A percentile compares a stretch with the other conserved stretches of the same genome.
phyloP scores from a whole-genome alignment of 2,797 vertebrate genomes.

The Anguilla marmorata region DNA sequence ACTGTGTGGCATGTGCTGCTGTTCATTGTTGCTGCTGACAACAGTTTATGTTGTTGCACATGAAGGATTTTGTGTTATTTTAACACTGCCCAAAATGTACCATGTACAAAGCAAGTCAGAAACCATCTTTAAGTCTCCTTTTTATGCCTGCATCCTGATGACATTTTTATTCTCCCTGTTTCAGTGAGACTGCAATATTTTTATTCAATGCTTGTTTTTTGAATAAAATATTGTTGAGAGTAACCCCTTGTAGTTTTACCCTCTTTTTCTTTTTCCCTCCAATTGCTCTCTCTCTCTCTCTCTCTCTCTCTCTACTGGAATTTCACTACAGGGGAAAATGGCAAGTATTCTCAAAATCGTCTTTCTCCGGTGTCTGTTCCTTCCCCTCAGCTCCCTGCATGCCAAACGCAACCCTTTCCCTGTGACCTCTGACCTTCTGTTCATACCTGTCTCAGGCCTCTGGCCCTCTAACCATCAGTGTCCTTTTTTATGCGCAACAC shows the following conservation, averaged over 20 bases:
- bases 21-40: neutral
- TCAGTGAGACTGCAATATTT: conserved; percentile 87
- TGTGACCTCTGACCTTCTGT: conserved; percentile 50
- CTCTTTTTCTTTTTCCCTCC: conserved; percentile 54
- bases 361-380: conserved; percentile 43
- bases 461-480: neutral
- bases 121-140: neutral
- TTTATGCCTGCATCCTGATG: neutral
- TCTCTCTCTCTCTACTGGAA: conserved; percentile 64
- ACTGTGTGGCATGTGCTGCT: conserved; percentile 11
- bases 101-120: conserved; percentile 4
- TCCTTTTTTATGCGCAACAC: conserved; percentile 4
- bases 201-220: conserved; percentile 92
- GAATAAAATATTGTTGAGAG: conserved; percentile 98
- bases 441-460: conserved; percentile 37
- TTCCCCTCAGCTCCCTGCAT: conserved; percentile 37
- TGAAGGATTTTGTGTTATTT: neutral
- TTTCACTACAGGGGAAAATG: conserved; percentile 75
- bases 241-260: conserved; percentile 91
- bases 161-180: conserved; percentile 28
- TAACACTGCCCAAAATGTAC: neutral
- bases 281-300: conserved; percentile 51
- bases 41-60: neutral
- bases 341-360: conserved; percentile 68
- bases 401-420: conserved; percentile 50